Evolutionary conservation across 2,888 invertebrate genomes (phyloP), one percentile per base, ranked within the genome.

Genomic region (Spatulosminthurus flaviceps): DNA sequence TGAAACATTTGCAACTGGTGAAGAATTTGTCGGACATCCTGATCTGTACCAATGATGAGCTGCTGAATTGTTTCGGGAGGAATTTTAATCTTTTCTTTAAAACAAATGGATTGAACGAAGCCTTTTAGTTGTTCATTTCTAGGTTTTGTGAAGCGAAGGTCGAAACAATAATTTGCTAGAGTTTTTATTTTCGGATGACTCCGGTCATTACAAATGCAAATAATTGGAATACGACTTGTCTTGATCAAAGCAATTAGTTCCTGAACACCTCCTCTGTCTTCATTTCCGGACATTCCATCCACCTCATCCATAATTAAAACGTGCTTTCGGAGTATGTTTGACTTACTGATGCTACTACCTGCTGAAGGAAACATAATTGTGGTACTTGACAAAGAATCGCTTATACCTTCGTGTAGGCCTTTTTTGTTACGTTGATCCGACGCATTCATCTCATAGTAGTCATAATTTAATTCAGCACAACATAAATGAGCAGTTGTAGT

Each of bases 301-400:
- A 99, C 98, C 90, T 99, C 99, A 87, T 99, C 99, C 99, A 99
- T 99, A n/a, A 99, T 91, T 11, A 99, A 88, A 19, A 96, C 96
- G 87, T 96, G 96, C 86, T 95, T 95, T 84, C 91, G 92, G 0
- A 91, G 90, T 0, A 91, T 89, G 0, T 90, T 79, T n/a, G n/a
- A n/a, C n/a, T n/a, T n/a, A n/a, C n/a, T n/a, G 0, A 87, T 86
- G 4, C 60, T 78, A 1, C 22, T 41, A 9, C 79, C 79, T 51
- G 75, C 76, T 0, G 67, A 67, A n/a, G 80, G 74, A 22, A 51
- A 73, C 7, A 41, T 43, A 4, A 67, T 22, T 28, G 34, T 42
- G 16, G 34, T 29, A 42, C 67, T 79, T 1, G 64, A 21, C 16
- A 97, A 88, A 66, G 97, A 88, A 86, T 94, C 93, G 0, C 94